Percentiles rank a stretch among this genome's conserved stretches.
These are phyloP conservation scores for Rotaria socialis DNA, from an alignment of 2,888 invertebrate genomes.

Conservation along the genomic window DNA sequence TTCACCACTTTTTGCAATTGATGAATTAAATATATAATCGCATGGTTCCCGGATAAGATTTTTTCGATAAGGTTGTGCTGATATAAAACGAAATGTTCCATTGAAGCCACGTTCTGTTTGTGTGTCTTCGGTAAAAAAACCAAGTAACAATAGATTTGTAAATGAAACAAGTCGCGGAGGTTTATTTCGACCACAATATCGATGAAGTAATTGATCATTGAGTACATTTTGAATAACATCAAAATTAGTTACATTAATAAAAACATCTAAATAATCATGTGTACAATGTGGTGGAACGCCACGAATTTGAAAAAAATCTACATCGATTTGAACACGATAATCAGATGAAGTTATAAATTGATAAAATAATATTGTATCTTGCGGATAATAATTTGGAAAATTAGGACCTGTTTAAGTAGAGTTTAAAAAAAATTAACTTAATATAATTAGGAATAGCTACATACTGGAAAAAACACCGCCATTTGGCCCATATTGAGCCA, in stretches of 20 bases:
- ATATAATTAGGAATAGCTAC: no score
- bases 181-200: constrained; percentile 30
- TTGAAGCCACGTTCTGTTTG: constrained; percentile 29
- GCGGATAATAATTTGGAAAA: constrained; percentile 25
- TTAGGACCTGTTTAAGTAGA: background rate
- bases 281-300: constrained; percentile 23
- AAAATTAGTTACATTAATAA: constrained; percentile 14
- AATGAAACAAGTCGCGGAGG: background rate
- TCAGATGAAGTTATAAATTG: background rate
- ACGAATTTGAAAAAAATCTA: background rate
- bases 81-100: constrained; percentile 34
- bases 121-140: constrained; percentile 20
- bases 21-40: constrained; percentile 16
- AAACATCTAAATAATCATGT: constrained; percentile 38
- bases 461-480: constrained; percentile 24
- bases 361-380: constrained; percentile 24
- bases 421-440: background rate
- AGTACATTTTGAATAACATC: background rate
- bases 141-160: background rate
- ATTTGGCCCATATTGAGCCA: background rate
- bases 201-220: constrained; percentile 24
- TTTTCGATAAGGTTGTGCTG: background rate
- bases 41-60: constrained; percentile 31
- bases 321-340: constrained; percentile 1
- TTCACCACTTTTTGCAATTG: constrained; percentile 7